Percentiles rank a stretch among this genome's conserved stretches.
Conservation (phyloP, 1,140 invertebrate species). For the Cydia fagiglandana region DNA sequence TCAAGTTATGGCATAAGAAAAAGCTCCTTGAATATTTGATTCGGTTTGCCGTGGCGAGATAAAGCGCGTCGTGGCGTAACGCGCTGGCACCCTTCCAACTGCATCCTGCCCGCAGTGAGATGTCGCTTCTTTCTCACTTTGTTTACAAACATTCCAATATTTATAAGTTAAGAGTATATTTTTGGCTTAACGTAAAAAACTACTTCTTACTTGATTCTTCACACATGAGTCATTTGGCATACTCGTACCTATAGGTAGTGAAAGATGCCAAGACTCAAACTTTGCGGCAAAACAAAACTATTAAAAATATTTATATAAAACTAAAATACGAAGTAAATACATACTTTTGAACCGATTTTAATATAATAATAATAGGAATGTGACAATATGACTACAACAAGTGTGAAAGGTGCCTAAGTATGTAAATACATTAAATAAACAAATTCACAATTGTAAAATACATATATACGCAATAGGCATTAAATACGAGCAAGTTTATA, state of each 20-base stretch:
- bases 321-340: not conserved
- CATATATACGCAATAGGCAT: slow-evolving; percentile 1
- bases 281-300: not conserved
- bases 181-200: not conserved
- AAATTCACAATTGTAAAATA: slow-evolving; percentile 9
- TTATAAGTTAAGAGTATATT: slow-evolving; percentile 44
- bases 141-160: slow-evolving; percentile 66
- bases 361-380: too few relatives aligned
- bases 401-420: too few relatives aligned
- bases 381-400: not conserved
- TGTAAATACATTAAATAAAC: not conserved
- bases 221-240: not conserved
- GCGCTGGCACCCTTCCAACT: slow-evolving; percentile 61
- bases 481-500: slow-evolving; percentile 21
- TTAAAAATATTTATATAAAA: not conserved
- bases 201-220: not conserved
- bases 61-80: slow-evolving; percentile 57
- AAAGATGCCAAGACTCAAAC: too few relatives aligned
- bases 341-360: not conserved
- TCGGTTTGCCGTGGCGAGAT: slow-evolving; percentile 60
- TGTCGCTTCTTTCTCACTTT: slow-evolving; percentile 48
- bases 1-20: slow-evolving; percentile 37
- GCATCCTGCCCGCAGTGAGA: slow-evolving; percentile 52
- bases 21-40: slow-evolving; percentile 59
- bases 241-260: too few relatives aligned